These are phyloP conservation scores for Coelopa pilipes DNA, from an alignment of 2,888 invertebrate species.

Conservation along the genomic window DNA sequence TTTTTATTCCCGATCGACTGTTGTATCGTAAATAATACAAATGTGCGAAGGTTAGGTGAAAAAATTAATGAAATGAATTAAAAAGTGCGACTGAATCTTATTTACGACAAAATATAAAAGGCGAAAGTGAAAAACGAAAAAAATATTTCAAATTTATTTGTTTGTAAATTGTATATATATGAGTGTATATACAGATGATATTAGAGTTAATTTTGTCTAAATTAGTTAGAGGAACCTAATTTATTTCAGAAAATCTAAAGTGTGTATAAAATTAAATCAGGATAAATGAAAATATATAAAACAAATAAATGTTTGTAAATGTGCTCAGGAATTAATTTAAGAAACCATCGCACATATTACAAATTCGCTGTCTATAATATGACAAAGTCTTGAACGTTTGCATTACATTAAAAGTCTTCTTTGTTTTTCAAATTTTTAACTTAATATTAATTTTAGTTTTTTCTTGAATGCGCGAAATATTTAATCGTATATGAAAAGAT, in stretches of 20 bases:
- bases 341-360: background rate
- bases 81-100: no score
- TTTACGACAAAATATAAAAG: background rate
- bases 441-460: background rate
- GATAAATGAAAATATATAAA: slow-evolving; percentile 1
- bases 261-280: background rate
- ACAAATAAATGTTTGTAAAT: background rate
- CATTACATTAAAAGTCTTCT: slow-evolving; percentile 28
- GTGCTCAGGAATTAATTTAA: background rate
- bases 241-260: background rate
- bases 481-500: slow-evolving; percentile 12
- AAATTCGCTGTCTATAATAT: background rate
- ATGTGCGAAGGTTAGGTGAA: no score
- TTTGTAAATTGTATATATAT: slow-evolving; percentile 24
- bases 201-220: slow-evolving; percentile 31
- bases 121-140: slow-evolving; percentile 8
- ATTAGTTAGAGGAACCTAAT: slow-evolving; percentile 32
- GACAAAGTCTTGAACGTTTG: slow-evolving; percentile 19
- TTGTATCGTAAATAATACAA: no score
- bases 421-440: slow-evolving; percentile 11
- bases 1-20: no score
- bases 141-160: slow-evolving; percentile 30
- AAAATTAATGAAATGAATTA: no score
- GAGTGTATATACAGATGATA: slow-evolving; percentile 31
- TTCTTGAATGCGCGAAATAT: background rate